Evolutionary conservation across 2,888 invertebrate genomes (phyloP), one percentile per base, ranked within the genome.

Genomic region (Orthosia cruda): DNA sequence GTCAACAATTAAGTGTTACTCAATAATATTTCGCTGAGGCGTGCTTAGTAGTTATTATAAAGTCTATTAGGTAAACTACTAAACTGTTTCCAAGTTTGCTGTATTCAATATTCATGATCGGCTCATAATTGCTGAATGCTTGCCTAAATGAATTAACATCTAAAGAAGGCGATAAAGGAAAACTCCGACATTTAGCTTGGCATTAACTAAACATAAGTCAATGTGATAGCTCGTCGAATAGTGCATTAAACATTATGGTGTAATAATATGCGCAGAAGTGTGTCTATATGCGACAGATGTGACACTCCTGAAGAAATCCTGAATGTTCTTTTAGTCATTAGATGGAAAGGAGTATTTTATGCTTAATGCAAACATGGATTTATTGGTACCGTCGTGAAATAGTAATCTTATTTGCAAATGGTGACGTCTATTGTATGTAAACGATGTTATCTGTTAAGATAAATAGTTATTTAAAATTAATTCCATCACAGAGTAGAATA

Each of bases 81-180:
- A 40, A 45, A 32, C 18, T 26, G 50, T 52, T 54, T 40, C 18
- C 2, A 57, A 79, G 45, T 52, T 45, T 16, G 26, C 12, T 52
- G 4, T 12, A 45, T 26, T 65, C 26, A 66, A 49, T 69, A 66
- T 69, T 59, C 58, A 71, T 71, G 52, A 80, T 16, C n/a, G 12
- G 4, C 32, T 74, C 58, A 66, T 78, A 20, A 52, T 54, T 66
- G 18, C 40, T 62, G 45, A 62, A 47, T 23, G 13, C n/a, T 20
- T 61, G n/a, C 23, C 23, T 55, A 72, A 73, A 62, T 32, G 11
- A 59, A 77, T 80, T 59, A 70, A 18, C 32, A 74, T 49, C 18
- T n/a, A 49, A 57, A 65, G 15, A 54, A 23, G 63, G 63, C 55
- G 50, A 57, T 71, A 61, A 70, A 32, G 11, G 45, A 32, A 55